Base-by-base conservation (phyloP, 2,888 invertebrate species). In the Calephelis perditalis region DNA sequence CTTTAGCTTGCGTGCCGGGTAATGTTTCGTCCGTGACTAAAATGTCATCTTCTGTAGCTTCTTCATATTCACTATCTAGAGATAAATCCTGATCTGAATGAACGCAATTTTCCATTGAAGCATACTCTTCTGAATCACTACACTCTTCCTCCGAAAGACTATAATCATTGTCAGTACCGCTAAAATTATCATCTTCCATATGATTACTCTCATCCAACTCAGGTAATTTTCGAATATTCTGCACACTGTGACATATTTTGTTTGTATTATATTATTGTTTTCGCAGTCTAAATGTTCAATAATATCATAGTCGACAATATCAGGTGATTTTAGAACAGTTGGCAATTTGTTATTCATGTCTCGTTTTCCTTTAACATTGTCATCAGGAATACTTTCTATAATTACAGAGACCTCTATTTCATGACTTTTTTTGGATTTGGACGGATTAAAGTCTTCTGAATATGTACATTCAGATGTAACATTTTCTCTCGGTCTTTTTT, bases 331-430 rank as follows among this genome's bases (percentile, higher is more conserved):
- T 55, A 63, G 63, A 59, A 65, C 62, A 63, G 63, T 65, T 65
- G 57, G 45, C 44, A 57, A 45, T 65, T 67, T 65, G 58, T 65
- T 65, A 67, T 57, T 55, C 64, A 58, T 67, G 56, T 65, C 58
- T 65, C 58, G 65, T 67, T 65, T 64, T 67, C 58, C 56, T 67
- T 59, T 55, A 65, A 58, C 64, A 65, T 58, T 60, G 15, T 57
- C 45, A 12, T 46, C 45, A 35, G 35, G 45, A 57, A 45, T 35
- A 45, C 44, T 57, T 45, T 57, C 57, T 44, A 57, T 45, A 57
- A 64, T 62, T 54, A 64, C 64, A 63, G 66, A 58, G 47, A 66
- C 63, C 64, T 64, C 66, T 63, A 66, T 64, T 64, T 64, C 64
- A 45, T 45, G 40, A 44, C 59, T 63, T 61, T 66, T 57, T 66